Evolutionary conservation across 1,140 invertebrate species (phyloP), one percentile per base, ranked within the genome.

Genomic region (Calliphora vicina): DNA sequence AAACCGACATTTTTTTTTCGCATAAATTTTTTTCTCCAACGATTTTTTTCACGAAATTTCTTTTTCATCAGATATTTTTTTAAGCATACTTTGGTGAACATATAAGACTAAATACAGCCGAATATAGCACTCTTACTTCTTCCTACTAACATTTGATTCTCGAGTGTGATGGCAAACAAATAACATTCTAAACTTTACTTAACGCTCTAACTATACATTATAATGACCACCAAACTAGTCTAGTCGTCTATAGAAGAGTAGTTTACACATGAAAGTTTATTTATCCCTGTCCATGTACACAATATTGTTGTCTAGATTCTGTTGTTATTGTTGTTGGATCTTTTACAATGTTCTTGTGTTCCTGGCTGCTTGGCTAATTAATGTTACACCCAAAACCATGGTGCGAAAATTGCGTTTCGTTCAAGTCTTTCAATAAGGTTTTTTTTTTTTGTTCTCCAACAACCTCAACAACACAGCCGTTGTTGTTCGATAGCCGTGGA

Each of bases 361-460:
- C n/a, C 61, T 67, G 61, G 20, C 61, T 67, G 61, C n/a, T 78
- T 78, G 74, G 74, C 74, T 78, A 78, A 78, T 78, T 78, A 78
- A 78, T 78, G 74, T 78, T 78, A 78, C 74, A 78, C 74, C 74
- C 74, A 78, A 78, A 78, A 78, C 35, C 74, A 20, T 78, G 74
- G 74, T 78, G 74, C 74, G 74, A 78, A 78, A 78, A 78, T 78
- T 78, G 74, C 74, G 74, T 78, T 78, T 78, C 74, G 74, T 78
- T 78, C 74, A 23, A 78, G 74, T 78, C 74, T 78, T 78, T 78
- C 74, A 78, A 78, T 78, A 78, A 25, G n/a, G n/a, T 20, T 78
- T 76, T n/a, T 27, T 35, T 35, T 35, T 35, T 5, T 8, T 35
- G 35, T 35, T 35, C 35, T 35, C 0, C 10, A 35, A 35, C 35